A percentile compares a stretch with the other conserved stretches of the same genome.
These are phyloP conservation scores for Psilopogon haemacephalus DNA, from an alignment of 2,113 vertebrate genomes.

Conservation along the genomic window DNA sequence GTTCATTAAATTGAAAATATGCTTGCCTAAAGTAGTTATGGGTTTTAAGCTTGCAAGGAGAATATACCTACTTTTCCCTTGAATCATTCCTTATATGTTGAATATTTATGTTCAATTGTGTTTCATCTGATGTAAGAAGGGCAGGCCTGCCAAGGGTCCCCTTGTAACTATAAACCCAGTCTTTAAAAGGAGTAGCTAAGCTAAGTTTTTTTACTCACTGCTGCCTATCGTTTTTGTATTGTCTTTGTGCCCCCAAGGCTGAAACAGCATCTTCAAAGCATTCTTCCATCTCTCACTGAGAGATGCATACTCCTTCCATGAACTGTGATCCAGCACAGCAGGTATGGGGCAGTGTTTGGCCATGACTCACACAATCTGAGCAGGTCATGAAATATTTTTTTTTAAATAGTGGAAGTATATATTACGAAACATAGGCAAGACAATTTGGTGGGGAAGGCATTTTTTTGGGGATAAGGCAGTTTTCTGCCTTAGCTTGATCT, in stretches of 20 bases:
- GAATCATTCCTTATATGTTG: neutral
- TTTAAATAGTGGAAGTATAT: neutral
- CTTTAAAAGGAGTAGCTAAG: conserved; percentile 5
- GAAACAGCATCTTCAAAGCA: neutral
- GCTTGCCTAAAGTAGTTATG: neutral
- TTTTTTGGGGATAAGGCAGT: neutral
- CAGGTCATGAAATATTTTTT: neutral
- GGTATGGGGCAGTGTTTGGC: neutral
- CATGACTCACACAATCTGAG: neutral
- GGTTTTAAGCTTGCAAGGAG: conserved; percentile 5
- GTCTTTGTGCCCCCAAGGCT: neutral
- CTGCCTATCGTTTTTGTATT: neutral
- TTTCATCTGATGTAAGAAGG: neutral
- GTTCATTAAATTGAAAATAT: conserved; percentile 27
- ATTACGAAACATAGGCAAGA: neutral
- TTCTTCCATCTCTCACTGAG: neutral
- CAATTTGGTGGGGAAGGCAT: neutral
- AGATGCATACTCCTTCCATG: neutral
- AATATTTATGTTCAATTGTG: conserved; percentile 45
- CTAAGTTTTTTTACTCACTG: conserved; percentile 13
- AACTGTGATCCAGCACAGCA: neutral
- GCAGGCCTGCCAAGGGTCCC: neutral
- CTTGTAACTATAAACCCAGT: neutral
- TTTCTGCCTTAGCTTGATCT: neutral
- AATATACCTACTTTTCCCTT: neutral